These are phyloP conservation scores for Cheilosia urbana DNA, from an alignment of 2,888 invertebrate genomes.

Conservation along the genomic window DNA sequence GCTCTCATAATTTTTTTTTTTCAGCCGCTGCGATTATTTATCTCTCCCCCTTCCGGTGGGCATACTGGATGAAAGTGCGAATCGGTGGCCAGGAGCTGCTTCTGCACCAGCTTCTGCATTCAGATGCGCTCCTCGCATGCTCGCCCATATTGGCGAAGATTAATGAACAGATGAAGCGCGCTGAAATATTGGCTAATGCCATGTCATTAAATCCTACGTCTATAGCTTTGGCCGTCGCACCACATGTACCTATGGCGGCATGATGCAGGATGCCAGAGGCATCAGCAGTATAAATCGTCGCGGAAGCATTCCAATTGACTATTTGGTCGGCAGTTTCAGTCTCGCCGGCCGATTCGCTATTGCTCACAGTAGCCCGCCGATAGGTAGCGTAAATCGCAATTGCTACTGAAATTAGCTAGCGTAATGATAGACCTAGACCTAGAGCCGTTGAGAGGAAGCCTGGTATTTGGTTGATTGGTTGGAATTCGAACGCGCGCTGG, in stretches of 20 bases:
- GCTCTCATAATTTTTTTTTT: conserved; percentile 50
- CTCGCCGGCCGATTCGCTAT: background rate
- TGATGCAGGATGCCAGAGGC: conserved; percentile 31
- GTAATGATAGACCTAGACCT: conserved; percentile 61
- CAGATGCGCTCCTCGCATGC: conserved; percentile 11
- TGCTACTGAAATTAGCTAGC: conserved; percentile 67
- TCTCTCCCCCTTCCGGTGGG: conserved; percentile 1
- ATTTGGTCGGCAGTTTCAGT: conserved; percentile 13
- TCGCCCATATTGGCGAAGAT: conserved; percentile 58
- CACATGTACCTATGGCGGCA: background rate
- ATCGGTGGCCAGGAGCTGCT: conserved; percentile 35
- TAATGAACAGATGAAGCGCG: conserved; percentile 75
- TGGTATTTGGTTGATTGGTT: conserved; percentile 61
- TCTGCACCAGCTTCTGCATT: conserved; percentile 29
- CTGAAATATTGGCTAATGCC: conserved; percentile 76
- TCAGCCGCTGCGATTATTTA: conserved; percentile 43
- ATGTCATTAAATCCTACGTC: conserved; percentile 73
- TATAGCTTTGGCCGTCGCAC: conserved; percentile 53
- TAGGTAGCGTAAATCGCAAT: conserved; percentile 42
- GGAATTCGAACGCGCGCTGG: conserved; percentile 45
- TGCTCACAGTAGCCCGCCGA: conserved; percentile 42
- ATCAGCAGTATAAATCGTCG: conserved; percentile 5
- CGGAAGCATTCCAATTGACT: conserved; percentile 56
- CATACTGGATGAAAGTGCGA: conserved; percentile 48
- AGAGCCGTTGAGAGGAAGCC: conserved; percentile 34